phyloP scores from a whole-genome alignment of 2,797 vertebrate species.

The Antrozous pallidus region DNA sequence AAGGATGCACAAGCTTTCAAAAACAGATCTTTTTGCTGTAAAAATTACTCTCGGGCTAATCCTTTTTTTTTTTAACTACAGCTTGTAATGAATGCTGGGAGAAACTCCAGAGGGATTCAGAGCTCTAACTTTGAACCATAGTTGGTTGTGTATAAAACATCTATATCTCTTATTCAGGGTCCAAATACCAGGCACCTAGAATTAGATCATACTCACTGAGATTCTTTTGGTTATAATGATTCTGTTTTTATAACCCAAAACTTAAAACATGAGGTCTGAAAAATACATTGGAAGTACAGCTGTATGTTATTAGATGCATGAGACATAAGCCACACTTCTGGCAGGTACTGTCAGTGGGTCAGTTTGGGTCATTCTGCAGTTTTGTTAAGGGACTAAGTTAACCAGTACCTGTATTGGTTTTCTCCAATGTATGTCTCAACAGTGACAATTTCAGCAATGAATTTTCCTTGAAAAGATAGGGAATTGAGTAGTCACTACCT shows the following conservation, averaged over 20 bases:
- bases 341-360: neutral
- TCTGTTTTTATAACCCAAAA: neutral
- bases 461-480: neutral
- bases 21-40: neutral
- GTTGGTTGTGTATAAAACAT: neutral
- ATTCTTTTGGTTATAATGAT: neutral
- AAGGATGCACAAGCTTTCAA: neutral
- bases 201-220: neutral
- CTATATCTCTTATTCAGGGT: neutral
- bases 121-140: neutral
- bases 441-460: neutral
- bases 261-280: neutral
- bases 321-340: neutral
- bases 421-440: neutral
- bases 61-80: neutral
- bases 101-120: neutral
- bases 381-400: neutral
- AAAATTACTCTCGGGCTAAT: neutral
- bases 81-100: neutral
- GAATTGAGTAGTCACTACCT: neutral
- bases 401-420: too few species aligned
- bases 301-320: neutral
- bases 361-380: neutral
- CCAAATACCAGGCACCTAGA: neutral
- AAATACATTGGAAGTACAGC: neutral